Base-by-base conservation (phyloP, 1,140 invertebrate species). In the Antheraea mylitta region DNA sequence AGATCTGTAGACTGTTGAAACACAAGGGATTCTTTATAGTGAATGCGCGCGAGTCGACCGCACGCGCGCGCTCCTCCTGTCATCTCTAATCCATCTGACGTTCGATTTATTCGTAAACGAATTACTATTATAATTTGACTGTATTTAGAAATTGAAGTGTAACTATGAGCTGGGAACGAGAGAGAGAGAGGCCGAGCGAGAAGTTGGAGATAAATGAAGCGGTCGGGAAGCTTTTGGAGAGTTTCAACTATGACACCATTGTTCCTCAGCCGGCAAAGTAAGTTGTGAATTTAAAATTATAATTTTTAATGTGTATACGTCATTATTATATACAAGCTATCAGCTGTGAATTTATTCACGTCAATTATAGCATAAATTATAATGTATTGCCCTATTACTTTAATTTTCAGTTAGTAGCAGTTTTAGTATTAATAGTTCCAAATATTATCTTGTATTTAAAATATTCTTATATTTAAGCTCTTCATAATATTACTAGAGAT, bases 21-120 rank as follows among this genome's bases (percentile, higher is more conserved):
- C 80, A 90, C 86, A 91, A 89, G 87, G 89, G 79, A 73, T 75
- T 89, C 89, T 87, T 91, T 90, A 90, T 90, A 87, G 84, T 86
- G 73, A 30, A 78, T 82, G 87, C 86, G 85, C 87, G 86, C 89
- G 87, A 88, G 87, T 82, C 81, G 89, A 73, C 66, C 87, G 87
- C 86, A 89, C 87, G 87, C 85, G 85, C 85, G 85, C 78, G 78
- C 73, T 77, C 58, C 48, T 16, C 65, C 22, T 18, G 10, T 19
- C 42, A 16, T 16, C 48, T 58, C 4, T 10, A 38, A n/a, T 66
- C 13, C 65, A 19, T 19, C 11, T n/a, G 18, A 53, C 42, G 37
- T 53, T 16, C 16, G 11, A 45, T 10, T 38, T 38, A 38, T 8
- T 42, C 18, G 18, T 38, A 64, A 64, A 64, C 7, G 5, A 45